phyloP scores from a whole-genome alignment of 2,888 invertebrate genomes.

The Hyalella azteca region DNA sequence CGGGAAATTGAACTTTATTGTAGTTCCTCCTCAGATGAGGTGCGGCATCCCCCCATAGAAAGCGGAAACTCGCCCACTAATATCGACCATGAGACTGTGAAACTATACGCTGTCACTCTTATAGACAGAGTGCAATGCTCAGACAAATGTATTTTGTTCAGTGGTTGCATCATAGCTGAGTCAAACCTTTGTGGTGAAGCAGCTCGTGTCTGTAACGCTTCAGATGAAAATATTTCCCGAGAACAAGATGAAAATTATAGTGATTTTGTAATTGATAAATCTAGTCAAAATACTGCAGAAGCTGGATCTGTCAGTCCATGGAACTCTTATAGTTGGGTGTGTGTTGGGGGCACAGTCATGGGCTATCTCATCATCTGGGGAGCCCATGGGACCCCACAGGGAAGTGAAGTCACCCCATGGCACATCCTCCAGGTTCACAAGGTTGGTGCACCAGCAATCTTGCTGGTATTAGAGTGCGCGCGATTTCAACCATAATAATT shows the following conservation, averaged over 20 bases:
- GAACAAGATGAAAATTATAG: too few relatives aligned
- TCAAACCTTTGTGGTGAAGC: background rate
- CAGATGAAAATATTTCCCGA: too few relatives aligned
- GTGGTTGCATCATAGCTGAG: conserved; percentile 17
- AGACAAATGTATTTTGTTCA: conserved; percentile 9
- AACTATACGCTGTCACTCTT: too few relatives aligned
- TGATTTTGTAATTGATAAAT: background rate
- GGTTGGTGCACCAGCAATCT: background rate
- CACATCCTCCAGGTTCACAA: conserved; percentile 3
- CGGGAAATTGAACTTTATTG: background rate
- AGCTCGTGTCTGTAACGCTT: too few relatives aligned
- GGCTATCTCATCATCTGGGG: conserved; percentile 16
- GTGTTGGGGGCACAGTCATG: conserved; percentile 12
- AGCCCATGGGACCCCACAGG: background rate
- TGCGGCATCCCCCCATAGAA: background rate
- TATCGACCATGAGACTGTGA: too few relatives aligned
- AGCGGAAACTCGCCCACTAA: too few relatives aligned
- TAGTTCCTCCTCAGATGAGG: background rate
- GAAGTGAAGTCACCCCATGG: background rate
- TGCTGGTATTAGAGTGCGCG: too few relatives aligned
- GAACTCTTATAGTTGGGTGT: background rate
- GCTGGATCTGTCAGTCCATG: too few relatives aligned
- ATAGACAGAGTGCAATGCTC: background rate
- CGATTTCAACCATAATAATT: too few relatives aligned
- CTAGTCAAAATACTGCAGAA: background rate